Evolutionary conservation across 2,797 vertebrate genomes (phyloP), one percentile per base, ranked within the genome.

Genomic region (Falco novaeseelandiae): DNA sequence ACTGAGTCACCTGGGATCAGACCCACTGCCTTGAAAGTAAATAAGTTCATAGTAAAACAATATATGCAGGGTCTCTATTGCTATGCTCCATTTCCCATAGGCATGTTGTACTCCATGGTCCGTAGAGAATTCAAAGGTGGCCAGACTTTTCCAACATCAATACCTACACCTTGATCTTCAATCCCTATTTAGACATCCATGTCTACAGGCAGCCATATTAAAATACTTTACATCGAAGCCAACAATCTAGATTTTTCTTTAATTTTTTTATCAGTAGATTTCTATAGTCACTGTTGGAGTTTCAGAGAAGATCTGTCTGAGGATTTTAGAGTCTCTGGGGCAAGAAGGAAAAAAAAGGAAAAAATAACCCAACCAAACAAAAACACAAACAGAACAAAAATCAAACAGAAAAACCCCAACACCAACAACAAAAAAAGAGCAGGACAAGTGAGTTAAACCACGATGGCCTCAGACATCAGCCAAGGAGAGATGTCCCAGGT

Each of bases 401-500:
- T 27, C 22, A n/a, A 21, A 12, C 21, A 3, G 59, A 44, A 44
- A 44, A 4, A 6, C 5, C 12, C 10, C n/a, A 42, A 52, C 40
- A n/a, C 4, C 57, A 44, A 42, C 40, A 42, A 42, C 42, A n/a
- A 42, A 42, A 42, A 42, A 44, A 44, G 32, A 76, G 27, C 3
- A 4, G 49, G 86, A 52, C 10, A 48, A 55, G 3, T 7, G 13
- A 18, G 23, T 46, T 51, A 70, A 71, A 83, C 3, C 25, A 36
- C 58, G 79, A 8, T 6, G 22, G 29, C 16, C 10, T 82, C 30
- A 66, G 51, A 48, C 9, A n/a, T 25, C 14, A 70, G 8, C n/a
- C 58, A 81, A 65, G 55, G 27, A 95, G 32, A 13, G 18, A 27
- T 11, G 52, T 46, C 79, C 44, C 90, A 96, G 91, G 92, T 94